Base-by-base conservation (phyloP, 2,113 vertebrate species). In the Scartelaos histophorus region DNA sequence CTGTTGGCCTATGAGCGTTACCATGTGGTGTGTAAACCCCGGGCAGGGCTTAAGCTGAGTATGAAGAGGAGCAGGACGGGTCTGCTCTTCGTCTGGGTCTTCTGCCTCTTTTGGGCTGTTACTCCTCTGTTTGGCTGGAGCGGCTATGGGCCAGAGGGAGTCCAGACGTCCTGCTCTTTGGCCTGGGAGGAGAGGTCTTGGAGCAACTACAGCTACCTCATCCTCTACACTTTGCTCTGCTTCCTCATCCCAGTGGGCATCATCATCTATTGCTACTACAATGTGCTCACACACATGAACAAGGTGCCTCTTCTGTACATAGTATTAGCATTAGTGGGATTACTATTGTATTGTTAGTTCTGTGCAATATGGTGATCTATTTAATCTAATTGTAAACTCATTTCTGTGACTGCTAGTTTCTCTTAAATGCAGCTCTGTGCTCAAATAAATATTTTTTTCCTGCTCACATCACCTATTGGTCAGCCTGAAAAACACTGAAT, bases 121-220 rank as follows among this genome's bases (percentile, higher is more conserved):
- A 66, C 74, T 2, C 86, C 70, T 0, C 66, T 93, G n/a, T 54
- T 92, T n/a, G 92, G 83, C 25, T 94, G 93, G 90, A 93, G 90
- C 82, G 89, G 90, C 5, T 92, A 89, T 9, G 84, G 89, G 5
- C 90, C 89, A 0, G 79, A 93, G 84, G 87, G 89, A 7, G 72
- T 93, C 22, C 88, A 87, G 81, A 92, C 85, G 6, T 94, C 88
- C 22, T 93, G 91, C 72, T 93, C 90, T 5, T 71, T 93, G 83
- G 83, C 83, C 38, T 93, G 73, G 83, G 89, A 91, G 81, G 85
- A 92, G 69, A 76, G 89, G 61, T 92, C 90, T 2, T 76, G 67
- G 85, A 69, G 17, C 67, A 92, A 87, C 87, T 94, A 92, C 86
- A 94, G 88, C 70, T 94, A 91, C 47, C 86, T 92, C 51, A 87